phyloP scores from a whole-genome alignment of 2,797 vertebrate species.

The Myiothlypis coronata region DNA sequence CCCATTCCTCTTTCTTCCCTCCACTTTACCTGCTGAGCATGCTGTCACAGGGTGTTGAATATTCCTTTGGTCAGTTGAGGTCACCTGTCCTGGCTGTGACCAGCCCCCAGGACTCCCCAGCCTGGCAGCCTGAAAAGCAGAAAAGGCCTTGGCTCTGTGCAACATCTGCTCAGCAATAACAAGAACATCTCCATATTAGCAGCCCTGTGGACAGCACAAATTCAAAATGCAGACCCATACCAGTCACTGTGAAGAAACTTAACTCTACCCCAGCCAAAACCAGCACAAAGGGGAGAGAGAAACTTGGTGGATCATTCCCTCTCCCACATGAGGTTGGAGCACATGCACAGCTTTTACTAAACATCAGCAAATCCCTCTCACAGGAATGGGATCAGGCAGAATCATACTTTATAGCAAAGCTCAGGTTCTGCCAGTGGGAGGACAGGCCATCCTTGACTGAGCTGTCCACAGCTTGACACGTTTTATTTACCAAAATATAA shows the following conservation, averaged over 20 bases:
- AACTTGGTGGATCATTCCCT: not conserved
- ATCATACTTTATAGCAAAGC: not conserved
- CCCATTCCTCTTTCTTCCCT: not conserved
- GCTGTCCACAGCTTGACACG: rapidly evolving
- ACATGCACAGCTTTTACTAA: not conserved
- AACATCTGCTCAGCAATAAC: not conserved
- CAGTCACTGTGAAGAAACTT: not conserved
- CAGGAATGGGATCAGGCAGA: not conserved
- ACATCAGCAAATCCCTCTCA: not conserved
- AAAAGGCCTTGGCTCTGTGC: not conserved
- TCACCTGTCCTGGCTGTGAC: not conserved
- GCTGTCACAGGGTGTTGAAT: not conserved
- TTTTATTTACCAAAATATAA: not conserved
- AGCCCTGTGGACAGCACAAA: not conserved
- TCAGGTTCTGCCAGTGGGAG: not conserved
- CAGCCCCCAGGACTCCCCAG: not conserved
- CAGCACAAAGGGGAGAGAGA: not conserved
- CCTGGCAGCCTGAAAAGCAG: not conserved
- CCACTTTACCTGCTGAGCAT: not conserved
- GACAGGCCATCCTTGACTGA: not conserved
- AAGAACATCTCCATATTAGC: not conserved
- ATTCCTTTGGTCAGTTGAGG: not conserved
- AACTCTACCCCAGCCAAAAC: not conserved
- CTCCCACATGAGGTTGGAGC: not conserved
- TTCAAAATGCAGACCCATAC: not conserved